Conservation (phyloP, 1,140 invertebrate species). For the Drosophila melanogaster region Release_6_plus_ISO1_MT NT_033777.3:18862001-18862500, state of each 20-base stretch:
- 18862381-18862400: slow-evolving; percentile 59
- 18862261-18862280: neutral
- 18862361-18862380: slow-evolving; percentile 65
- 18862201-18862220: slow-evolving; percentile 72
- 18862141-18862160: slow-evolving; percentile 26
- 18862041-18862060: slow-evolving; percentile 37
- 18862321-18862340: slow-evolving; percentile 74
- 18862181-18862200: slow-evolving; percentile 80
- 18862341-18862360: slow-evolving; percentile 77
- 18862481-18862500: slow-evolving; percentile 23
- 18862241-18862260: slow-evolving; percentile 24
- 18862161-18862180: slow-evolving; percentile 33
- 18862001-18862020: slow-evolving; percentile 50
- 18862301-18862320: slow-evolving; percentile 12
- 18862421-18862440: slow-evolving; percentile 65
- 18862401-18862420: slow-evolving; percentile 64
- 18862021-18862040: slow-evolving; percentile 19
- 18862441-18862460: slow-evolving; percentile 21
- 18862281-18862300: neutral
- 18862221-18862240: slow-evolving; percentile 74
- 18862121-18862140: neutral
- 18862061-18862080: slow-evolving; percentile 18
- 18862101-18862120: neutral
- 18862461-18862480: slow-evolving; percentile 26
- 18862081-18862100: neutral